Base-by-base conservation (phyloP, 2,888 invertebrate genomes). In the Rotaria socialis region DNA sequence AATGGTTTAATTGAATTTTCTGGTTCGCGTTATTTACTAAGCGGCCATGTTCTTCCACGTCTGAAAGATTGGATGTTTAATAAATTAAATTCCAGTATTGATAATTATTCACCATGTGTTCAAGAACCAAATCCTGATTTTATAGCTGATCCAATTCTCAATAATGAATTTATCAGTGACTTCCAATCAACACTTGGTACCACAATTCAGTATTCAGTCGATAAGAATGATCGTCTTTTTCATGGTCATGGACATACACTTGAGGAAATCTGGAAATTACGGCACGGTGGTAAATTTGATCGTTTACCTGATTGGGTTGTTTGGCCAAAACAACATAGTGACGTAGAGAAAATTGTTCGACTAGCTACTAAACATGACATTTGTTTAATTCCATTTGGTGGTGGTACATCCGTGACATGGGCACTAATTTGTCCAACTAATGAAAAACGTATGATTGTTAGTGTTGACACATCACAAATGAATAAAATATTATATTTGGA, bases 401-500 rank as follows among this genome's bases (percentile, higher is more conserved):
- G 97, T 2, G 97, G 96, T 0, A 97, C 97, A 0, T 96, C 95
- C 75, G 97, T 97, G 0, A 95, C 96, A 0, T 95, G 95, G 1
- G 94, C 95, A 0, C 93, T 96, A 19, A 94, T 94, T 85, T 97
- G 97, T 90, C 97, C 97, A 0, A 92, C 92, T 24, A 91, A 93
- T 50, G 96, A 96, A 91, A 92, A 92, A 47, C 92, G 95, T 85
- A 94, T 95, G 88, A 96, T 99, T 88, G 93, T 96, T 56, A 95
- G 94, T 0, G 90, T 99, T 88, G 98, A 99, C 91, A 97, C 96
- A 84, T 95, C 96, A 50, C 95, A 96, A 90, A 96, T 99, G 96
- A 97, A 96, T 92, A 93, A 94, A 88, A 94, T 99, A 90, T 91
- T 98, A 55, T 97, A 97, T 96, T 92, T 99, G 85, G 97, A 99